These are phyloP conservation scores for Podarcis raffonei DNA, from an alignment of 2,113 vertebrate species.

Conservation along the genomic window DNA sequence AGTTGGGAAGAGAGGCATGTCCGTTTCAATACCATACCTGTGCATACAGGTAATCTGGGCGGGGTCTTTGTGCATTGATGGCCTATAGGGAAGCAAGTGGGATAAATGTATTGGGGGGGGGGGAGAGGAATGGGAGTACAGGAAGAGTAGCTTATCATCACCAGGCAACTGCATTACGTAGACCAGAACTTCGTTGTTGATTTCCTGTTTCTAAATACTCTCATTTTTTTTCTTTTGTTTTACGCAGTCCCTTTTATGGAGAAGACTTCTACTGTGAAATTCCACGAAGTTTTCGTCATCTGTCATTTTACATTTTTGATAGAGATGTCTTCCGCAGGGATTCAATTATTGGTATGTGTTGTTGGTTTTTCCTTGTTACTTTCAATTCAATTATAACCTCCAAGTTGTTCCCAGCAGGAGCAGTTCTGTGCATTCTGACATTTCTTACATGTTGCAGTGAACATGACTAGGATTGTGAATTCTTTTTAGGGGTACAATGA, in stretches of 20 bases:
- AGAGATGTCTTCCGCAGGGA: slow-evolving; percentile 99
- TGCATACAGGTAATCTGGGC: neutral
- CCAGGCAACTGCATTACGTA: neutral
- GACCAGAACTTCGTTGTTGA: neutral
- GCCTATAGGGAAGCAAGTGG: neutral
- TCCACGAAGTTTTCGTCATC: slow-evolving; percentile 94
- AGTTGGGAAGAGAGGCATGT: neutral
- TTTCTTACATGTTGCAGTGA: neutral
- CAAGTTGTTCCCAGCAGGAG: neutral
- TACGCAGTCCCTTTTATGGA: slow-evolving; percentile 92
- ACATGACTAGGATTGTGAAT: neutral
- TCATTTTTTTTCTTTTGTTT: slow-evolving; percentile 45
- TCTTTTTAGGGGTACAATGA: neutral
- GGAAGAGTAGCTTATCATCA: neutral
- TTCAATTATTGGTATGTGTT: slow-evolving; percentile 93
- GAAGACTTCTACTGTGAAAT: slow-evolving; percentile 99
- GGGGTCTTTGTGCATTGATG: neutral
- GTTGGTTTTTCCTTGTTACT: neutral
- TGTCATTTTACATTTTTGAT: slow-evolving; percentile 98
- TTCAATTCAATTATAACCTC: neutral
- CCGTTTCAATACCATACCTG: neutral
- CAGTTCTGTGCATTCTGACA: neutral
- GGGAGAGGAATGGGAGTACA: neutral
- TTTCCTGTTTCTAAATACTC: slow-evolving; percentile 15
- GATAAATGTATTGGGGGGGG: neutral